phyloP scores from a whole-genome alignment of 2,113 vertebrate genomes.

The Anolis sagrei region DNA sequence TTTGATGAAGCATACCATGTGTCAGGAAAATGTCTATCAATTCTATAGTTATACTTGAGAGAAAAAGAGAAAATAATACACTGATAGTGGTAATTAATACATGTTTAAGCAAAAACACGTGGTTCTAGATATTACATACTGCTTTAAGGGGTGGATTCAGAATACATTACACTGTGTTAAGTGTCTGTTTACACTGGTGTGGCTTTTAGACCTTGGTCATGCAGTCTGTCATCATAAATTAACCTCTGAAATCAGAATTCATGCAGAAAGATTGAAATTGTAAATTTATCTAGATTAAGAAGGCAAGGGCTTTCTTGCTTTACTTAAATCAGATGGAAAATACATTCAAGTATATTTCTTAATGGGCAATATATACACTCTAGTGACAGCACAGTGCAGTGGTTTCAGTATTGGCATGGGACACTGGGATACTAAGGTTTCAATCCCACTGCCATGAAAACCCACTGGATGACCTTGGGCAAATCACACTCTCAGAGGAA shows the following conservation, averaged over 20 bases:
- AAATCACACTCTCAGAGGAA: too few species aligned
- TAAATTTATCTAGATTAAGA: not conserved
- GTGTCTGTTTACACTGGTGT: not conserved
- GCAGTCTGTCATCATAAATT: not conserved
- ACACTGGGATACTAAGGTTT: not conserved
- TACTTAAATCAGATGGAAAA: not conserved
- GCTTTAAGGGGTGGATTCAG: rapidly evolving
- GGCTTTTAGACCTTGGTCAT: not conserved
- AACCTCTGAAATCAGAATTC: not conserved
- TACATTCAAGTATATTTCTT: not conserved
- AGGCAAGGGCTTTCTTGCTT: not conserved
- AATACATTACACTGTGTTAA: not conserved
- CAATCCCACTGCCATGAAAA: not conserved
- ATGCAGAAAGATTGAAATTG: not conserved
- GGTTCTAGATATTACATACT: rapidly evolving
- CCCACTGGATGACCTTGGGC: not conserved
- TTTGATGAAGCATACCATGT: not conserved
- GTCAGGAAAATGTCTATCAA: conserved; percentile 30
- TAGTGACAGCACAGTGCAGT: not conserved
- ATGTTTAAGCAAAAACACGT: not conserved
- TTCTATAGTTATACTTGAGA: not conserved
- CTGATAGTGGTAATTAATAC: not conserved
- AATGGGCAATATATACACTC: not conserved
- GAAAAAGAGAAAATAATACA: not conserved
- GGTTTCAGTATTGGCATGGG: not conserved